These are phyloP conservation scores for Ceyx erithaca DNA, from an alignment of 2,797 vertebrate genomes.

Conservation along the genomic window DNA sequence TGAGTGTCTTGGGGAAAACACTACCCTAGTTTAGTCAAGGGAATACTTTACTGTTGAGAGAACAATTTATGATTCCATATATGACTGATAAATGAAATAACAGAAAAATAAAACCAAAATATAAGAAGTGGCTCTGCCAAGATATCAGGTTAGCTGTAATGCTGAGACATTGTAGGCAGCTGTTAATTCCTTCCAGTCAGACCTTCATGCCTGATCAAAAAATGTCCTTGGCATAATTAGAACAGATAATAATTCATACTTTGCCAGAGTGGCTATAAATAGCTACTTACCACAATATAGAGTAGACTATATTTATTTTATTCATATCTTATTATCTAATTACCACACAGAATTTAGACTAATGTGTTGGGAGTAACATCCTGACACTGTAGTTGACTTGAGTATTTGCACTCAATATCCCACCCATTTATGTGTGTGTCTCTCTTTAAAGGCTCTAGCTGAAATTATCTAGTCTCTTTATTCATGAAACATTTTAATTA, in stretches of 20 bases:
- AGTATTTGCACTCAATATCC: slow-evolving; percentile 10
- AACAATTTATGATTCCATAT: background rate
- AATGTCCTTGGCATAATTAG: slow-evolving; percentile 21
- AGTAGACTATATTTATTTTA: slow-evolving; percentile 17
- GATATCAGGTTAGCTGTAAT: background rate
- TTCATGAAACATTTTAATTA: slow-evolving; percentile 45
- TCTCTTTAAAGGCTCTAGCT: background rate
- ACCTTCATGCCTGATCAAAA: slow-evolving; percentile 20
- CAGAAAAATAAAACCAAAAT: background rate
- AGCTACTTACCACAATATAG: slow-evolving; percentile 4
- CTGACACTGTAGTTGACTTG: background rate
- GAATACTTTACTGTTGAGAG: background rate
- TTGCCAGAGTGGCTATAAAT: slow-evolving; percentile 22
- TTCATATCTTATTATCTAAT: slow-evolving; percentile 46
- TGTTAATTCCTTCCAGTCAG: slow-evolving; percentile 32
- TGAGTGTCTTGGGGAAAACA: background rate
- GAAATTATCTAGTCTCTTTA: slow-evolving; percentile 11
- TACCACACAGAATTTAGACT: slow-evolving; percentile 12
- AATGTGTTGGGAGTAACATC: slow-evolving; percentile 18
- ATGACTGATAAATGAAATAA: background rate
- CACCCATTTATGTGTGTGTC: background rate
- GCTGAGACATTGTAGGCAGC: background rate
- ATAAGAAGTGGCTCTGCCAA: background rate
- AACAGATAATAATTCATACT: slow-evolving; percentile 28
- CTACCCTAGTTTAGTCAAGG: background rate